phyloP scores from a whole-genome alignment of 1,140 invertebrate species.

The Lasioglossum albipes region DNA sequence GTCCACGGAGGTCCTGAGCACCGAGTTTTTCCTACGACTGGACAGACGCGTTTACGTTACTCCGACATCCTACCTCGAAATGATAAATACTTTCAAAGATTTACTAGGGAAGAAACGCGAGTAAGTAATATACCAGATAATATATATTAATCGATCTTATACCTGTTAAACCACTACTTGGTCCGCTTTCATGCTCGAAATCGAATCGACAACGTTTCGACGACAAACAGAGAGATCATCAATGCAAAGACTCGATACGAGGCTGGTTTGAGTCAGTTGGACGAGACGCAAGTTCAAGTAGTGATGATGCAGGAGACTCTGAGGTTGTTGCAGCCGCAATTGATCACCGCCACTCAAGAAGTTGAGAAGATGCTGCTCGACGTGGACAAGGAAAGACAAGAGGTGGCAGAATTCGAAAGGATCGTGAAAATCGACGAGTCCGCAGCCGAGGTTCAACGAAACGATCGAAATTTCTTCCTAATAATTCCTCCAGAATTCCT shows the following conservation, averaged over 20 bases:
- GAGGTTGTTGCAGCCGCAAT: slow-evolving; percentile 91
- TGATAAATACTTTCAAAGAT: slow-evolving; percentile 95
- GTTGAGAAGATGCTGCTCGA: slow-evolving; percentile 89
- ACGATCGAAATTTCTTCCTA: neutral
- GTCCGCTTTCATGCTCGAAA: too few relatives aligned
- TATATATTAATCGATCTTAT: too few relatives aligned
- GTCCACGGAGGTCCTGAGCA: slow-evolving; percentile 88
- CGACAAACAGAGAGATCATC: slow-evolving; percentile 81
- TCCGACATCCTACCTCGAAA: slow-evolving; percentile 95
- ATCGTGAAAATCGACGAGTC: slow-evolving; percentile 85
- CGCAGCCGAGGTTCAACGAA: slow-evolving; percentile 78
- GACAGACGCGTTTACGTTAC: slow-evolving; percentile 94
- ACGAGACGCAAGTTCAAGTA: slow-evolving; percentile 90
- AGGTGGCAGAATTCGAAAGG: slow-evolving; percentile 89
- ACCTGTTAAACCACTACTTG: too few relatives aligned
- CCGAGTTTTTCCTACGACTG: slow-evolving; percentile 86
- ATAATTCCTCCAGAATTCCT: neutral
- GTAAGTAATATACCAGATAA: slow-evolving; percentile 9
- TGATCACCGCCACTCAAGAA: slow-evolving; percentile 91
- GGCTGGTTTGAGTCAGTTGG: slow-evolving; percentile 92
- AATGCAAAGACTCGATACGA: slow-evolving; percentile 88
- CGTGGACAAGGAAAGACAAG: slow-evolving; percentile 91
- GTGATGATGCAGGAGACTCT: slow-evolving; percentile 92
- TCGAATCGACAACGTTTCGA: neutral
- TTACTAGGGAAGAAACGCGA: slow-evolving; percentile 84